These are phyloP conservation scores for Linnaemya tessellans DNA, from an alignment of 2,888 invertebrate species.

Conservation along the genomic window DNA sequence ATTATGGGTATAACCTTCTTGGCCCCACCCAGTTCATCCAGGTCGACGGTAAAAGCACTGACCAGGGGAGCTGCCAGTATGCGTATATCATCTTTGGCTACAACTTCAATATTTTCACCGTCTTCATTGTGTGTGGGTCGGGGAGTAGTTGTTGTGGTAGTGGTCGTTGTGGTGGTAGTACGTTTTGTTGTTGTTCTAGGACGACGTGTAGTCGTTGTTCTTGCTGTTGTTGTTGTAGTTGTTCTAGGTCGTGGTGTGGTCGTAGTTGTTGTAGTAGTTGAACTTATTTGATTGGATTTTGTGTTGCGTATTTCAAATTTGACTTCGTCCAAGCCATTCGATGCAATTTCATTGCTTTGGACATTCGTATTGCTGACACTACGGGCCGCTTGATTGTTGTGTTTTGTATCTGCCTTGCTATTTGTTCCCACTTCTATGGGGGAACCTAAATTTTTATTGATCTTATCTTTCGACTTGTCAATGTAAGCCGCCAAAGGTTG, in stretches of 20 bases:
- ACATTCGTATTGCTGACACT: conserved; percentile 78
- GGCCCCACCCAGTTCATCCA: conserved; percentile 91
- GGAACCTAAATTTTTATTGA: conserved; percentile 68
- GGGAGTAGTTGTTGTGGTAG: conserved; percentile 86
- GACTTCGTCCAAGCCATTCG: conserved; percentile 78
- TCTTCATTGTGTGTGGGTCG: conserved; percentile 88
- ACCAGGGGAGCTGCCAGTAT: conserved; percentile 92
- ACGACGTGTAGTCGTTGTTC: conserved; percentile 80
- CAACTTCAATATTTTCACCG: conserved; percentile 88
- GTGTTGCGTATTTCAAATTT: conserved; percentile 81
- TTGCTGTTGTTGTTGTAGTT: conserved; percentile 78
- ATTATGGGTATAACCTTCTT: conserved; percentile 90
- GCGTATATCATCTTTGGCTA: conserved; percentile 89
- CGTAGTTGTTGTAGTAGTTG: conserved; percentile 78
- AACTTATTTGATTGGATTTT: conserved; percentile 78
- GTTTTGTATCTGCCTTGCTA: conserved; percentile 42
- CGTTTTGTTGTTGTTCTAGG: conserved; percentile 84
- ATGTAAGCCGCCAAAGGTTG: conserved; percentile 80
- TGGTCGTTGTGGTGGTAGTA: conserved; percentile 82
- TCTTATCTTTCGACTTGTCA: conserved; percentile 78
- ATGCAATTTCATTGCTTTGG: conserved; percentile 80
- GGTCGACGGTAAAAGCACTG: conserved; percentile 93
- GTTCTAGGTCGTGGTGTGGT: conserved; percentile 78
- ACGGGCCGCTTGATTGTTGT: conserved; percentile 81
- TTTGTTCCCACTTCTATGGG: conserved; percentile 65